Evolutionary conservation across 2,113 vertebrate species (phyloP), one percentile per base, ranked within the genome.

Genomic region (Microtus richardsoni): DNA sequence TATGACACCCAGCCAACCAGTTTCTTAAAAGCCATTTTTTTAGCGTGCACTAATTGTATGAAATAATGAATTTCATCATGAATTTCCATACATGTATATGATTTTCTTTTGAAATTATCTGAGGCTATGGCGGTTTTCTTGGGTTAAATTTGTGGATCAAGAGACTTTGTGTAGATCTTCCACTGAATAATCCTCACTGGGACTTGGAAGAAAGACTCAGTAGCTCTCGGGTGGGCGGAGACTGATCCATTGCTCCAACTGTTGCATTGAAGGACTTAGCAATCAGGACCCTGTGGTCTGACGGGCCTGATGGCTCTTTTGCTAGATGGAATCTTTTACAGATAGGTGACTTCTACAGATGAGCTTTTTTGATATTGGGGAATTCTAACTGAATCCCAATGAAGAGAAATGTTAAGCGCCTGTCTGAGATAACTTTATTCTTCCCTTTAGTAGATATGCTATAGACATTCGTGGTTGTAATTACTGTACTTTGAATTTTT

Each of bases 51-150:
- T 71, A 33, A 71, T 16, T 28, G 1, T 10, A 87, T 52, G 33
- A 70, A 71, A 24, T 52, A 49, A 70, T 87, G 44, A n/a, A 70
- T 52, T 71, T n/a, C 33, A 70, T 68, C 64, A 86, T 71, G 66
- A 24, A 49, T 70, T 71, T 71, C 52, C 36, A 52, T 26, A 4
- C 44, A 52, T 70, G 62, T 24, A 52, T n/a, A 86, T 70, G n/a
- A 24, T 73, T 95, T 97, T 93, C 60, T 95, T 85, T 95, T 80
- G 71, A 96, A 24, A 87, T 8, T 80, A 75, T 11, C 36, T 82
- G 71, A 97, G 28, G 78, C 3, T 82, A 11, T 88, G 30, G 16
- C 0, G 24, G 19, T 86, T 74, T 68, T 39, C 60, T 93, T 82
- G 44, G 16, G 5, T 75, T 73, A 52, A 77, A 91, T 71, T 94